These are phyloP conservation scores for Desmophyllum pertusum DNA, from an alignment of 92 coral and sea anemone species.

Conservation along the genomic window DNA sequence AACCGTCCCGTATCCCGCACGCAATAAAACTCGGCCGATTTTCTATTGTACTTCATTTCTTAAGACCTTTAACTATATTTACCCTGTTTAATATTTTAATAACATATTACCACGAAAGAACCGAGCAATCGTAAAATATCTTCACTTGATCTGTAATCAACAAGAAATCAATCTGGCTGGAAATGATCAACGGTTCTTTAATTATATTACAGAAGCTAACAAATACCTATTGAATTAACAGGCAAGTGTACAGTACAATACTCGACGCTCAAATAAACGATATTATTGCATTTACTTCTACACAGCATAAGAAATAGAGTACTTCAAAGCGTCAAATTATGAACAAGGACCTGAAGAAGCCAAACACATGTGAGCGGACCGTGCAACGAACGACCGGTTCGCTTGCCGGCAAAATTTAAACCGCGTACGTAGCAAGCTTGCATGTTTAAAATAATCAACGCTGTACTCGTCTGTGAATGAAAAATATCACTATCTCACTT, in stretches of 20 bases:
- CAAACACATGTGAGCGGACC: background rate
- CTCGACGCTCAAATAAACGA: background rate
- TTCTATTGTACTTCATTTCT: background rate
- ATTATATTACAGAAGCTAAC: background rate
- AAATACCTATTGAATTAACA: constrained; percentile 1
- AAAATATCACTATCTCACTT: background rate
- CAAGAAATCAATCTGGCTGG: background rate
- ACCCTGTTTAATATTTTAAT: background rate
- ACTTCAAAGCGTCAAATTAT: background rate
- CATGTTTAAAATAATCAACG: background rate
- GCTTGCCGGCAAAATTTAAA: background rate
- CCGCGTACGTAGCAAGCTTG: background rate
- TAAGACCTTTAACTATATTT: background rate
- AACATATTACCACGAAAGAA: background rate
- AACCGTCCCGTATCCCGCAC: background rate
- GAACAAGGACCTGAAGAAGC: background rate
- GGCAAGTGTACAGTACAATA: background rate
- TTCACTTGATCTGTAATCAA: background rate
- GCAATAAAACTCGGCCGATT: no score
- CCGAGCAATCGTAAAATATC: background rate
- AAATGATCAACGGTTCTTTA: background rate
- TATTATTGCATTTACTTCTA: background rate
- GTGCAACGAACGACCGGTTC: background rate
- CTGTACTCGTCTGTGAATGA: background rate
- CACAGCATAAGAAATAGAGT: background rate